Conservation (phyloP, 2,888 invertebrate species). For the Dasypolia templi region DNA sequence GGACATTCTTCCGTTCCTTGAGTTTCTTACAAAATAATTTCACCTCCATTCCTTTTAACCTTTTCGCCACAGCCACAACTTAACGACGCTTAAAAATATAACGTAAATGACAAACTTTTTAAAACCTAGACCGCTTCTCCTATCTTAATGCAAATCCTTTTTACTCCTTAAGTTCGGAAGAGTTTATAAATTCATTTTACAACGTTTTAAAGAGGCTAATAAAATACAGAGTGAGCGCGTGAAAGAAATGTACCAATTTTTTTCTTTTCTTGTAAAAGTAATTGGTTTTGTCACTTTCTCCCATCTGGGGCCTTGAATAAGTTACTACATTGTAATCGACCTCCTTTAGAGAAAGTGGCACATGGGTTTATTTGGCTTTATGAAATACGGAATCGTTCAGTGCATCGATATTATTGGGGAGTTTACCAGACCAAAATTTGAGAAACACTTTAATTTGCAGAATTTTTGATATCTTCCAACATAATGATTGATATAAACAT, state of each 20-base stretch:
- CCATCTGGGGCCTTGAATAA: conserved; percentile 68
- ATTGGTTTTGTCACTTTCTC: conserved; percentile 41
- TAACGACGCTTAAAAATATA: conserved; percentile 27
- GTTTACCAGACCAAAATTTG: not conserved
- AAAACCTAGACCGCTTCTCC: conserved; percentile 29
- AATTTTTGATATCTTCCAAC: not conserved
- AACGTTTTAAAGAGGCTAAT: conserved; percentile 65
- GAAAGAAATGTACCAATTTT: too few species aligned
- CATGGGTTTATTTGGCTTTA: conserved; percentile 24
- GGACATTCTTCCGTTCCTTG: not conserved
- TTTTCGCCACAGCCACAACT: not conserved
- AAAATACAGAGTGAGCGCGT: conserved; percentile 57
- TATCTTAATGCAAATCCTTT: conserved; percentile 38
- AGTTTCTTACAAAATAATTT: not conserved
- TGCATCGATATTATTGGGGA: not conserved
- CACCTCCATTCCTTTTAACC: not conserved
- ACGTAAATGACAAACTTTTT: conserved; percentile 35
- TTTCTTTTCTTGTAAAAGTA: too few species aligned
- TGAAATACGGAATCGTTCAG: not conserved
- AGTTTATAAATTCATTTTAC: conserved; percentile 37
- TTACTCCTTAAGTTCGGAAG: conserved; percentile 28
- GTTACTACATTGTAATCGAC: conserved; percentile 38
- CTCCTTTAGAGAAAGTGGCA: conserved; percentile 13
- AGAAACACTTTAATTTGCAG: too few species aligned
- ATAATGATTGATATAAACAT: not conserved